Evolutionary conservation across 2,888 invertebrate species (phyloP), one percentile per base, ranked within the genome.

Genomic region (Exocentrus adspersus): DNA sequence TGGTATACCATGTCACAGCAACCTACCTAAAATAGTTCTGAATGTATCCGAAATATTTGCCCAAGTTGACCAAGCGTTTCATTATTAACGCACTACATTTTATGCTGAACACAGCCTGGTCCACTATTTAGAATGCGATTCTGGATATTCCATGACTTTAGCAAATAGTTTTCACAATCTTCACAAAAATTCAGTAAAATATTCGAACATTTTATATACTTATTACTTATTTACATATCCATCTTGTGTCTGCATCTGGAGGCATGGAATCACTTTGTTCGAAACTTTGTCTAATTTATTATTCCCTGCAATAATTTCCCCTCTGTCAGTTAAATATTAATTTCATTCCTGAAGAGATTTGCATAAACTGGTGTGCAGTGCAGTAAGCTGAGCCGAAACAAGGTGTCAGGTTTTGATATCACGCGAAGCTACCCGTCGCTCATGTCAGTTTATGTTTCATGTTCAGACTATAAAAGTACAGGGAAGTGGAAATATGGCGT

Each of bases 321-420:
- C 20, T 7, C 32, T 12, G 62, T 42, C 62, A 57, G 57, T 57
- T 62, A 17, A 62, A 57, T 51, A 52, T 57, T 62, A 57, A 46
- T 43, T 43, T 30, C 62, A 62, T 48, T 46, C 46, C 37, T 37
- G 32, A 52, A 41, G 48, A 24, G 32, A 59, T 63, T 53, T 53
- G 58, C 58, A 59, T 63, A 52, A 50, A 63, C 52, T 52, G n/a
- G 48, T 52, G 30, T 52, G 59, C 63, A 59, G 19, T 58, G 52
- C 59, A 63, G 48, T 59, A 46, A 28, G 42, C 46, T 28, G 32
- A 51, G 28, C 28, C 41, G 48, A 41, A 63, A 63, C 63, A 53
- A 53, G 58, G 59, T 63, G 63, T 63, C 63, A 63, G 58, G 52
- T 41, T 59, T 53, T 59, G 59, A 52, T 48, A 63, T 63, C 63